Evolutionary conservation across 1,140 invertebrate genomes (phyloP), one percentile per base, ranked within the genome.

Genomic region (Drosophila repleta): DNA sequence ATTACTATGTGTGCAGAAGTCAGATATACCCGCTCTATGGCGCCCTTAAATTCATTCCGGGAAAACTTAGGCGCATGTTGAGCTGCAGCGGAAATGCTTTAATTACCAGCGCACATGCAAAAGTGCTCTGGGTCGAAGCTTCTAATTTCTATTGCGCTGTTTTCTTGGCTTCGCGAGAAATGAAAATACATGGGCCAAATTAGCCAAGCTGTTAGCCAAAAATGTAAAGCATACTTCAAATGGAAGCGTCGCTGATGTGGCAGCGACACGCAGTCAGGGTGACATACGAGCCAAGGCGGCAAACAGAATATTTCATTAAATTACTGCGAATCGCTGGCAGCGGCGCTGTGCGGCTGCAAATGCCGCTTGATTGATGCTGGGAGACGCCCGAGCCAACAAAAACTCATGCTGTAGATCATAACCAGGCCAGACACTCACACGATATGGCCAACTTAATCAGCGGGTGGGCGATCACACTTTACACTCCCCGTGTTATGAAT

Each of bases 221-320:
- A 74, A 53, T 74, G 61, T 64, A 58, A 72, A 75, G 62, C 70
- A 53, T 76, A 88, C 74, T 83, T 79, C 66, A 77, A 79, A 88
- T 83, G 64, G 67, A 41, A 35, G 41, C 46, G 46, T 0, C 37
- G 32, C 35, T 49, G 49, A 72, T 74, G 57, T 60, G 61, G 21
- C 21, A 41, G 45, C 55, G 10, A 53, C 48, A 45, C 10, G 32
- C 13, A 46, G 18, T 39, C 29, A 41, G 8, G 49, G 49, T 35
- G 32, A 55, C 56, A 62, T 45, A 61, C 49, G 56, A 74, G 77
- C 56, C 56, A 62, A 71, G 60, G 69, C 57, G 65, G 57, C 81
- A 81, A 81, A 85, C 65, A 68, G 74, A 81, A 85, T 87, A 85
- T 87, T 85, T 74, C 70, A 85, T 85, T 71, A 78, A 85, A 87